Evolutionary conservation across 2,113 vertebrate genomes (phyloP), one percentile per base, ranked within the genome.

Genomic region (Dendrocopos noguchii): DNA sequence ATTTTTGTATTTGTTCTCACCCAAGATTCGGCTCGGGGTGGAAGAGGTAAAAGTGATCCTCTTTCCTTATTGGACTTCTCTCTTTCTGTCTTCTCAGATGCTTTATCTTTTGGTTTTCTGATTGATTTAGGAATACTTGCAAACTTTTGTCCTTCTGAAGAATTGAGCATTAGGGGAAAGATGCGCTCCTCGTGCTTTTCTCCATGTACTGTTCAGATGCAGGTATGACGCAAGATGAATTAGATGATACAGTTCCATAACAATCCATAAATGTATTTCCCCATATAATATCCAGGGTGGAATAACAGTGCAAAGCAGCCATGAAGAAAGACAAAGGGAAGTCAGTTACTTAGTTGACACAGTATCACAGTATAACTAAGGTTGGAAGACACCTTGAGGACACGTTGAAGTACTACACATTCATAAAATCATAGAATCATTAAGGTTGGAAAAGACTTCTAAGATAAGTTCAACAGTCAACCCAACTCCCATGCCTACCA

Each of bases 61-160:
- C 92, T 98, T 65, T 98, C 97, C 74, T 96, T 98, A 59, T 42
- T 53, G 28, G 46, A 21, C 55, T 94, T 97, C 66, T 98, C 98
- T 80, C 97, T 98, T 72, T 97, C 97, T 82, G 29, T 79, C 83
- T 96, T 98, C 66, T 98, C 98, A 19, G 83, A 63, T 80, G 27
- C 25, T 90, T 97, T 98, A 5, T 97, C 97, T 88, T 98, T 98
- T 47, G 92, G 85, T 97, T 98, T 96, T 90, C 91, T 95, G 16
- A 72, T 83, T 87, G 75, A 61, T 96, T 98, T 97, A 95, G 79
- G 64, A 96, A 80, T 60, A 64, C 56, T 86, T 88, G 91, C 68
- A 57, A 95, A 78, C 88, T 98, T 99, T 44, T 91, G 97, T 22
- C 95, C 95, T 60, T 98, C 97, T n/a, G 15, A 95, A 78, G 59